These are phyloP conservation scores for Perccottus glenii DNA, from an alignment of 2,113 vertebrate species.

Conservation along the genomic window DNA sequence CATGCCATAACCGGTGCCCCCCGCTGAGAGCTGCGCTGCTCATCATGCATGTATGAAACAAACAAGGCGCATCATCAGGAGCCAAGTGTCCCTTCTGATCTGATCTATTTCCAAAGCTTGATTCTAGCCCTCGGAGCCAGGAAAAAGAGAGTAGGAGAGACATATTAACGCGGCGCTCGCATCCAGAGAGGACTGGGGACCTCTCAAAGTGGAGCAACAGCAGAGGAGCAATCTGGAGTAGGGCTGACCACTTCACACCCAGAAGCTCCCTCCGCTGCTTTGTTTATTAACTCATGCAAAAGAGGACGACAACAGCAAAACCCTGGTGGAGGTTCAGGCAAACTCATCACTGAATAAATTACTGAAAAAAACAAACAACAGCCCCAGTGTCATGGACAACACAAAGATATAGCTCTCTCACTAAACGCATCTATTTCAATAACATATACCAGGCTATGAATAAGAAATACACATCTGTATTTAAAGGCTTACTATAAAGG, in stretches of 20 bases:
- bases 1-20: constrained; percentile 56
- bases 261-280: constrained; percentile 43
- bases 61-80: constrained; percentile 62
- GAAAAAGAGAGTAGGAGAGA: constrained; percentile 42
- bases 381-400: neutral
- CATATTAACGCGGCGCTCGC: constrained; percentile 64
- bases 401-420: neutral
- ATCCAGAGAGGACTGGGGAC: constrained; percentile 72
- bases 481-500: no score
- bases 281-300: constrained; percentile 74
- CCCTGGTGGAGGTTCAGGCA: constrained; percentile 6
- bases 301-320: constrained; percentile 59
- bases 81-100: constrained; percentile 72
- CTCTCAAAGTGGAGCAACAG: constrained; percentile 76
- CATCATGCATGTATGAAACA: constrained; percentile 74
- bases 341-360: constrained; percentile 29
- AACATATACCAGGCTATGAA: constrained; percentile 5
- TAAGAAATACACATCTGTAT: neutral
- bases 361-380: constrained; percentile 18
- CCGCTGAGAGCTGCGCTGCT: constrained; percentile 59
- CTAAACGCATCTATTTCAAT: constrained; percentile 6
- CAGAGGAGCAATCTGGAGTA: constrained; percentile 68
- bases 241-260: constrained; percentile 71
- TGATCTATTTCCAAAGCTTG: constrained; percentile 76
- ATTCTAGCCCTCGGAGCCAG: constrained; percentile 61